These are phyloP conservation scores for Diogma glabrata DNA, from an alignment of 2,888 invertebrate species.

Conservation along the genomic window DNA sequence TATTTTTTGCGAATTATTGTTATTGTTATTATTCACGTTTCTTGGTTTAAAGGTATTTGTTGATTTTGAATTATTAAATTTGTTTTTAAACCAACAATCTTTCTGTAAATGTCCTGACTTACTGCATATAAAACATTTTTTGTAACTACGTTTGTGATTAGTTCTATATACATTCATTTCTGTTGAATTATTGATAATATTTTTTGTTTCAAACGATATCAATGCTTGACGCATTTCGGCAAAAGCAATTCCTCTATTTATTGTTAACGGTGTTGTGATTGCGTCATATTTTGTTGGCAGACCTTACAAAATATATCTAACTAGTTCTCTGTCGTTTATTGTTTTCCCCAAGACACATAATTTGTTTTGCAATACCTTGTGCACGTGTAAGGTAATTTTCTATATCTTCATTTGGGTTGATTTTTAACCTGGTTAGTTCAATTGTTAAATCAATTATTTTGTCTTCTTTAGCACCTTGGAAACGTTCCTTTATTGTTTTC, in stretches of 20 bases:
- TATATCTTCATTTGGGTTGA: not conserved
- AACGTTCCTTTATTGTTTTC: not conserved
- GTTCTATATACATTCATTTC: not conserved
- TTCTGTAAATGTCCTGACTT: not conserved
- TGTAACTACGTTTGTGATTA: not conserved
- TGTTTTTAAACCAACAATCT: not conserved
- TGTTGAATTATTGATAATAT: not conserved
- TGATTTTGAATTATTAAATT: not conserved
- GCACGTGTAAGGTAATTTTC: not conserved
- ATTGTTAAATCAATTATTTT: not conserved
- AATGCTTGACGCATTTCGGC: not conserved
- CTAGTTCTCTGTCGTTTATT: not conserved
- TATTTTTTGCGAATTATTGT: not conserved
- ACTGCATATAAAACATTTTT: not conserved
- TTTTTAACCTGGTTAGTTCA: not conserved
- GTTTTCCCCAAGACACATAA: not conserved
- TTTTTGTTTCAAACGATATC: not conserved
- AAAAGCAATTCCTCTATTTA: not conserved
- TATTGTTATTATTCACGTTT: not conserved
- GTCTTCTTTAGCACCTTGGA: not conserved
- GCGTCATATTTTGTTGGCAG: not conserved
- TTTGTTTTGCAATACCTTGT: not conserved
- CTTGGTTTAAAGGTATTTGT: not conserved
- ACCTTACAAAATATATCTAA: not conserved
- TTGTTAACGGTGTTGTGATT: not conserved